phyloP scores from a whole-genome alignment of 2,888 invertebrate genomes.

The Acleris emargana region DNA sequence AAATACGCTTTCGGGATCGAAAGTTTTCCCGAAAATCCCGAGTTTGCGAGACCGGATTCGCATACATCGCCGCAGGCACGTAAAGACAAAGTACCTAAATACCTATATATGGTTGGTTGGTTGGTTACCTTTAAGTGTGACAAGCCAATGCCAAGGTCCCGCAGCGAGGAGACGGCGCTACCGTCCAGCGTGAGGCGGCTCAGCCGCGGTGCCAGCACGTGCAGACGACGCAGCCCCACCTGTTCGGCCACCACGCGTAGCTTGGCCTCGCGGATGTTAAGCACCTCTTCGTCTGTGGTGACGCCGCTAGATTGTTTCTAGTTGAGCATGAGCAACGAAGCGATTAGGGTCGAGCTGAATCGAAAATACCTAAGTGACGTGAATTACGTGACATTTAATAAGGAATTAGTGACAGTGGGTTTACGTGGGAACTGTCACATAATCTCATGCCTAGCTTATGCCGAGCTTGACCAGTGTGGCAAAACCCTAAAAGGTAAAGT shows the following conservation, averaged over 20 bases:
- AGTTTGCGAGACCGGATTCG: too few relatives aligned
- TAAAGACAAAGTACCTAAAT: too few relatives aligned
- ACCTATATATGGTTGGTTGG: background rate
- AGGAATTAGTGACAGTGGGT: too few relatives aligned
- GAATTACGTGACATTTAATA: too few relatives aligned
- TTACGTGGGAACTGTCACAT: too few relatives aligned
- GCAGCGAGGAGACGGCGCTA: slow-evolving; percentile 85
- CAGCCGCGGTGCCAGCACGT: slow-evolving; percentile 85
- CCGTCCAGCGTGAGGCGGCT: slow-evolving; percentile 86
- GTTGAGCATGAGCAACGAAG: background rate
- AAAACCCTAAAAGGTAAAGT: too few relatives aligned
- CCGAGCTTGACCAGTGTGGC: too few relatives aligned
- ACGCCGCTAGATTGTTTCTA: slow-evolving; percentile 78
- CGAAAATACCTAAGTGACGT: too few relatives aligned
- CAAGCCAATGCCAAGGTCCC: slow-evolving; percentile 87
- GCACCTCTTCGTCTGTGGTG: slow-evolving; percentile 70
- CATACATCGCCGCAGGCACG: too few relatives aligned
- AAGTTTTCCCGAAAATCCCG: too few relatives aligned
- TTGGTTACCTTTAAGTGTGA: slow-evolving; percentile 77
- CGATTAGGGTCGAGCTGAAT: background rate
- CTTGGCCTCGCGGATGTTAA: slow-evolving; percentile 81
- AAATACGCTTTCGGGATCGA: too few relatives aligned
- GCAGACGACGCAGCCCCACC: slow-evolving; percentile 85
- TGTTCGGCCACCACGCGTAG: slow-evolving; percentile 86
- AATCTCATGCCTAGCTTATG: too few relatives aligned